Percentiles rank a stretch among this genome's conserved stretches.
phyloP scores from a whole-genome alignment of 2,113 vertebrate genomes.

The Axis porcinus region DNA sequence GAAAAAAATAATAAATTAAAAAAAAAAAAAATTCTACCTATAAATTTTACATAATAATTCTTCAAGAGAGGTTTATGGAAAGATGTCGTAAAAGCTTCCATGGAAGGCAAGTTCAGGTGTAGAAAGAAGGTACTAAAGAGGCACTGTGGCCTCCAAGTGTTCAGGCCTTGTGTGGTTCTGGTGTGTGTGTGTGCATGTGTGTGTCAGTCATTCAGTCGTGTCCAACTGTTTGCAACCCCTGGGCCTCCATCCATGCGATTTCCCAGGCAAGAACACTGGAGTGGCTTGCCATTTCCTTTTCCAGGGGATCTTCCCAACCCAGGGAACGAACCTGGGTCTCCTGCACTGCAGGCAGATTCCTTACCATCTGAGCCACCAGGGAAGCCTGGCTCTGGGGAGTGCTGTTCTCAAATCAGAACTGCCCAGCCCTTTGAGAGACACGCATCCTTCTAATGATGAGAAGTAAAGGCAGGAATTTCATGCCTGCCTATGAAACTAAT shows the following conservation, averaged over 20 bases:
- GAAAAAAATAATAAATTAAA: too few species aligned
- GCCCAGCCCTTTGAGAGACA: not conserved
- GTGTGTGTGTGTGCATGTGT: not conserved
- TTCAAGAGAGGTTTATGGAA: conserved; percentile 33
- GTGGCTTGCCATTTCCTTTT: not conserved
- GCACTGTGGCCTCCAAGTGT: not conserved
- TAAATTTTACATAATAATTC: conserved; percentile 25
- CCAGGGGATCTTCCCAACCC: not conserved
- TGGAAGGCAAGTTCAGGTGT: not conserved
- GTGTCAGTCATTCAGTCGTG: not conserved
- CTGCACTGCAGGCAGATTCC: not conserved
- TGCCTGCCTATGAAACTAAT: not conserved
- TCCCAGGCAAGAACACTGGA: not conserved
- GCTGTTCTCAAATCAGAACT: not conserved
- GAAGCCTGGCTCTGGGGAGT: not conserved
- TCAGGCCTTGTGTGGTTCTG: not conserved
- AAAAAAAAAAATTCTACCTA: conserved; percentile 31
- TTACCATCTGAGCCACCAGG: not conserved
- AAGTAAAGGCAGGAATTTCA: not conserved
- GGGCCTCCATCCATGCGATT: not conserved
- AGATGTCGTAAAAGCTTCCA: not conserved
- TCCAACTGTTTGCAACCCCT: not conserved
- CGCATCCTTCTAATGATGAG: not conserved
- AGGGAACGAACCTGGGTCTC: not conserved
- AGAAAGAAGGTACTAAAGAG: not conserved